phyloP scores from a whole-genome alignment of 2,888 invertebrate species.

The Rhopalosiphum nymphaeae region DNA sequence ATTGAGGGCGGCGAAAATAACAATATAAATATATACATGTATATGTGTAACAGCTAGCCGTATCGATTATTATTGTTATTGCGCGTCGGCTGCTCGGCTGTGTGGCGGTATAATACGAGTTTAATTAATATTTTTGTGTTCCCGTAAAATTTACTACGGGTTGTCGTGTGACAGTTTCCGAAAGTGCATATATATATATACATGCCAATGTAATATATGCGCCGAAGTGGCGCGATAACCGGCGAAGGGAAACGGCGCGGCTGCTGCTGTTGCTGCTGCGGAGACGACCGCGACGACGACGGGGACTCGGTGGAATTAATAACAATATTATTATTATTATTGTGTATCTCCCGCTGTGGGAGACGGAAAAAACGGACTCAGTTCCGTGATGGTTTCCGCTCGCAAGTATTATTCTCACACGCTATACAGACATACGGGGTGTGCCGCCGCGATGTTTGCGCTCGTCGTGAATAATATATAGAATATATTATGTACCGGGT shows the following conservation, averaged over 20 bases:
- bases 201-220: neutral
- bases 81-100: neutral
- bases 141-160: neutral
- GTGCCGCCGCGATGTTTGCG: neutral
- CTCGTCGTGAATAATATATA: neutral
- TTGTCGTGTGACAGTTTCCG: neutral
- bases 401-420: neutral
- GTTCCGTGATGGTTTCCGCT: neutral
- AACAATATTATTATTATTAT: neutral
- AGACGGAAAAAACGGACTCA: neutral
- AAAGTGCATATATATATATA: neutral
- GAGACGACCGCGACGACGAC: neutral
- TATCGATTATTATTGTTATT: neutral
- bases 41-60: neutral
- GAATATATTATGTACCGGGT: neutral
- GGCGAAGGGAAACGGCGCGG: neutral
- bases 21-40: neutral
- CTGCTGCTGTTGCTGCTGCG: neutral
- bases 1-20: neutral
- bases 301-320: constrained; percentile 16
- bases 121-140: constrained; percentile 29
- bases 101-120: neutral
- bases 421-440: neutral
- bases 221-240: neutral
- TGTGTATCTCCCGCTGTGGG: neutral